Percentiles rank a stretch among this genome's conserved stretches.
Evolutionary conservation across 2,113 vertebrate genomes (phyloP).

Genomic region (Catharus fuscescens): DNA sequence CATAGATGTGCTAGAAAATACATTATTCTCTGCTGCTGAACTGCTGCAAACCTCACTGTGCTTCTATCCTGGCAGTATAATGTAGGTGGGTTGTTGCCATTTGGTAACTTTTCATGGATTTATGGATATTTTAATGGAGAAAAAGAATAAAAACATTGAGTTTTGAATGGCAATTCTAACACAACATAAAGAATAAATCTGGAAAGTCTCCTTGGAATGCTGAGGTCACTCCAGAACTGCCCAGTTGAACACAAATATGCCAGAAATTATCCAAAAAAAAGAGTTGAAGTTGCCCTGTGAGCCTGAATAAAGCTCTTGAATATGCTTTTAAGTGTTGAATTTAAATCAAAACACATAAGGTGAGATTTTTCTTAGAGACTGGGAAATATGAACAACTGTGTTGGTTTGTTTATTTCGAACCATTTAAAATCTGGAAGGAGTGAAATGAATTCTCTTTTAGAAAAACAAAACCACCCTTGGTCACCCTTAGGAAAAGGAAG

Average conservation of each 20-base stretch:
- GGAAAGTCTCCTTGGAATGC: neutral
- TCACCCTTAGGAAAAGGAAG: neutral
- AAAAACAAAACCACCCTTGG: neutral
- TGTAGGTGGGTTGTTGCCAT: neutral
- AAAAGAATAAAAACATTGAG: neutral
- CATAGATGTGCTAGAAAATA: neutral
- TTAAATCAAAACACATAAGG: neutral
- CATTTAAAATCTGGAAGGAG: neutral
- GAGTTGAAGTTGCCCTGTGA: neutral
- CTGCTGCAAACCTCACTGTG: neutral
- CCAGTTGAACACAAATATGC: neutral
- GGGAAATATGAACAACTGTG: neutral
- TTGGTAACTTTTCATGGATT: neutral
- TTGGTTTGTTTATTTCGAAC: neutral
- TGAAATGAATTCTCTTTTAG: neutral
- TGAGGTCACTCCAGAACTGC: neutral
- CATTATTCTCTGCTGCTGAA: neutral
- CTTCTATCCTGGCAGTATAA: neutral
- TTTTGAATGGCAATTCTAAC: neutral
- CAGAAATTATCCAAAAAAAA: neutral
- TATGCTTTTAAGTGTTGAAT: neutral
- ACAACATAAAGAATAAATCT: neutral
- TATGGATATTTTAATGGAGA: neutral
- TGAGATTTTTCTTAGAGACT: neutral
- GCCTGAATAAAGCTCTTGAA: neutral